Base-by-base conservation (phyloP, 2,113 vertebrate species). In the Calidris pygmaea region DNA sequence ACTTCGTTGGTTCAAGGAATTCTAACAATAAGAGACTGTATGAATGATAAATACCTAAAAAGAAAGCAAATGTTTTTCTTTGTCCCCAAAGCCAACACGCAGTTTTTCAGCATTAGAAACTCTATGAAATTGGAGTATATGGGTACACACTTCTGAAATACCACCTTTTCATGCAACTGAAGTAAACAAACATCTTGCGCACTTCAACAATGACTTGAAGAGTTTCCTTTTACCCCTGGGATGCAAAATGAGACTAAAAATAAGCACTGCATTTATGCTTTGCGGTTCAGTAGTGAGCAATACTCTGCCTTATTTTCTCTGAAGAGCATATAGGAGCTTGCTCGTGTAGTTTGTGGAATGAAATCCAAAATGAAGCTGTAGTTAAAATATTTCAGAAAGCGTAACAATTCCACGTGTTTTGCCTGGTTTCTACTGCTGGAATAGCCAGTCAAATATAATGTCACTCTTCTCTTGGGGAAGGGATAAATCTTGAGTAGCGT, bases 181-280 rank as follows among this genome's bases (percentile, higher is more conserved):
- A 95, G 83, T 71, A 88, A 95, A 95, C 53, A 94, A 93, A 96
- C 70, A 63, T 75, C 77, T 78, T 91, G 48, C 83, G 55, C 17
- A 71, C 27, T 85, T 94, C 90, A 93, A 39, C 56, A 87, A 67
- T 47, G 67, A 68, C 90, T 70, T 77, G 35, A 84, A 90, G 84
- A 62, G 47, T 81, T 95, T 95, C 8, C 23, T 92, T 96, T 96
- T 83, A 74, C 53, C 56, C 37, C 50, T 73, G 73, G 50, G 67
- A 92, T 79, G 60, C 43, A 96, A 94, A 92, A 93, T 88, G 47
- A 81, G 85, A 93, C 39, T 0, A 0, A 81, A 94, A 92, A 91
- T 85, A 96, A 93, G 74, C 47, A 71, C 75, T 66, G n/a, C 19
- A 78, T 94, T 91, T 68, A 80, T 53, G 43, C 24, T 86, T 86